phyloP scores from a whole-genome alignment of 2,797 vertebrate species.

The Chelon auratus region DNA sequence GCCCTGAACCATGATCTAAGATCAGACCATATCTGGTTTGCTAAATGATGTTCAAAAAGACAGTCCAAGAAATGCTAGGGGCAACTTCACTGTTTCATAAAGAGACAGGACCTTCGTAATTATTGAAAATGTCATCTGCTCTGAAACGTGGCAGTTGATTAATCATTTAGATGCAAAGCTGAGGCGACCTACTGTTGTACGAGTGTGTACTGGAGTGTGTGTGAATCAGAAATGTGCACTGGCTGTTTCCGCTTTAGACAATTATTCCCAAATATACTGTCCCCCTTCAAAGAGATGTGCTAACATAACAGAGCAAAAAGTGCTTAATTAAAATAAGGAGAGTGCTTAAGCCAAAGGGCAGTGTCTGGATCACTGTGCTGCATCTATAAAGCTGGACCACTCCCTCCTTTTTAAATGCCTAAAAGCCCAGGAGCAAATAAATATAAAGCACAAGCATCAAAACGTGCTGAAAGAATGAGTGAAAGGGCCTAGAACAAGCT shows the following conservation, averaged over 20 bases:
- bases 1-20: conserved; percentile 74
- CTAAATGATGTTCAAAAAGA: conserved; percentile 31
- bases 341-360: conserved; percentile 28
- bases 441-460: conserved; percentile 53
- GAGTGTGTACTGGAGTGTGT: neutral
- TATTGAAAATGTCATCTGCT: conserved; percentile 32
- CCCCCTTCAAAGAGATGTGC: conserved; percentile 3
- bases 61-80: conserved; percentile 49
- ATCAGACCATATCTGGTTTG: conserved; percentile 58
- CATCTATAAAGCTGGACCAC: conserved; percentile 25
- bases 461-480: conserved; percentile 37
- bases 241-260: conserved; percentile 18
- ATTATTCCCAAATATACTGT: neutral
- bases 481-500: conserved; percentile 50
- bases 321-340: neutral
- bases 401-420: neutral
- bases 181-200: conserved; percentile 9
- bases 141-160: conserved; percentile 22
- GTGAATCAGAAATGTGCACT: conserved; percentile 12
- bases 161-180: conserved; percentile 25
- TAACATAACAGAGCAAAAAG: neutral
- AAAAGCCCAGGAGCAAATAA: conserved; percentile 37
- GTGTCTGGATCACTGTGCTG: conserved; percentile 18
- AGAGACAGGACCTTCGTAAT: conserved; percentile 25
- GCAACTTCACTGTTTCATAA: conserved; percentile 74